A percentile compares a stretch with the other conserved stretches of the same genome.
These are phyloP conservation scores for Pedetes capensis DNA, from an alignment of 2,113 vertebrate species.

Conservation along the genomic window DNA sequence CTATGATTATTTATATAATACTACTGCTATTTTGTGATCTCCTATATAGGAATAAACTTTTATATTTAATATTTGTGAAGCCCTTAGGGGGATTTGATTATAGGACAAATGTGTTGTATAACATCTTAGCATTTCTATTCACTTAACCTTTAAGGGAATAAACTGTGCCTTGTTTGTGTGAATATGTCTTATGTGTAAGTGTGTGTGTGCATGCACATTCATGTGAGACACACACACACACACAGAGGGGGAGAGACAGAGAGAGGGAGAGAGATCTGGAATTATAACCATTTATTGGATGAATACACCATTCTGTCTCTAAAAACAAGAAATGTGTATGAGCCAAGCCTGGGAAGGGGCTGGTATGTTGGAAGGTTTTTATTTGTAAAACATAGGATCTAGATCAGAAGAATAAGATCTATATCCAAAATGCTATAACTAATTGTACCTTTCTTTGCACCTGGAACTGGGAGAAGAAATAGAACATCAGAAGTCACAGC, in stretches of 20 bases:
- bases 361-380: not conserved
- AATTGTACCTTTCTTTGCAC: not conserved
- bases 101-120: not conserved
- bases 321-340: not conserved
- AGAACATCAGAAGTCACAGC: not conserved
- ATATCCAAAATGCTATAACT: not conserved
- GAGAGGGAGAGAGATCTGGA: not conserved
- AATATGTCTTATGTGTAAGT: not conserved
- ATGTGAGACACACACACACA: too few species aligned
- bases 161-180: not conserved
- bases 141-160: not conserved
- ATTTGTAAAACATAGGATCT: not conserved
- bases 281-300: not conserved
- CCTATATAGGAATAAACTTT: not conserved
- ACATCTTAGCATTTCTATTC: not conserved
- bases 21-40: not conserved
- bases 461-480: not conserved
- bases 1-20: not conserved
- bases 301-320: not conserved
- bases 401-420: not conserved
- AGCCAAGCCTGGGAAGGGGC: not conserved
- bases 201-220: not conserved
- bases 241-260: not conserved
- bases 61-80: not conserved
- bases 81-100: not conserved